A percentile compares a stretch with the other conserved stretches of the same genome.
Conservation (phyloP, 2,797 vertebrate species). For the Danio albolineatus region DNA sequence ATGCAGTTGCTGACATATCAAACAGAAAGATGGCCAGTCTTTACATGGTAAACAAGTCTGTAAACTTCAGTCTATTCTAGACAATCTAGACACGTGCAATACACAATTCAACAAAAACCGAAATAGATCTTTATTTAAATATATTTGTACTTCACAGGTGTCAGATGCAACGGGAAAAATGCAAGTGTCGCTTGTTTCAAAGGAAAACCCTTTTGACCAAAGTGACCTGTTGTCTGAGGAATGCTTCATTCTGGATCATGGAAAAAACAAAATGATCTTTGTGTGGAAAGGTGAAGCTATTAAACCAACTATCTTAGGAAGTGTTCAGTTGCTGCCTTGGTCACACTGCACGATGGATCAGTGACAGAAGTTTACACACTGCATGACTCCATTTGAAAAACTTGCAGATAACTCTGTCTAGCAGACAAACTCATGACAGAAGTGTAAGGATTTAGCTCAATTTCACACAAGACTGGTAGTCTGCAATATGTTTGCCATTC, state of each 20-base stretch:
- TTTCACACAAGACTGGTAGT: too few relatives aligned
- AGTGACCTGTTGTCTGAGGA: slow-evolving; percentile 86
- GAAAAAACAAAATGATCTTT: slow-evolving; percentile 86
- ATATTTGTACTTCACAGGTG: slow-evolving; percentile 74
- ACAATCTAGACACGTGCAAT: background rate
- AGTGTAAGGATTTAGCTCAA: too few relatives aligned
- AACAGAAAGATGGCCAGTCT: slow-evolving; percentile 91
- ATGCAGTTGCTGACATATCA: slow-evolving; percentile 81
- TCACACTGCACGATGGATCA: too few relatives aligned
- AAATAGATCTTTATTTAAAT: background rate
- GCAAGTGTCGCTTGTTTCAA: slow-evolving; percentile 81
- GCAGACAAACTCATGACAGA: too few relatives aligned
- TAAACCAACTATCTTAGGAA: background rate
- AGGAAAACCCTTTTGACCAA: slow-evolving; percentile 89
- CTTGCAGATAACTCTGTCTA: too few relatives aligned
- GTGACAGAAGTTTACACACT: too few relatives aligned
- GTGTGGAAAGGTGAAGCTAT: slow-evolving; percentile 92
- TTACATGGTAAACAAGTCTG: slow-evolving; percentile 83
- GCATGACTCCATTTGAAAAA: too few relatives aligned
- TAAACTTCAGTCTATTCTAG: background rate
- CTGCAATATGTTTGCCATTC: too few relatives aligned
- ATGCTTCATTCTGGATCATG: slow-evolving; percentile 91
- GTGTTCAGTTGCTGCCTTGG: too few relatives aligned
- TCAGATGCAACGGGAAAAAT: slow-evolving; percentile 90
- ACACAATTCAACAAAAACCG: background rate